Conservation (phyloP, 1,140 invertebrate genomes). For the Bombus difficillimus region DNA sequence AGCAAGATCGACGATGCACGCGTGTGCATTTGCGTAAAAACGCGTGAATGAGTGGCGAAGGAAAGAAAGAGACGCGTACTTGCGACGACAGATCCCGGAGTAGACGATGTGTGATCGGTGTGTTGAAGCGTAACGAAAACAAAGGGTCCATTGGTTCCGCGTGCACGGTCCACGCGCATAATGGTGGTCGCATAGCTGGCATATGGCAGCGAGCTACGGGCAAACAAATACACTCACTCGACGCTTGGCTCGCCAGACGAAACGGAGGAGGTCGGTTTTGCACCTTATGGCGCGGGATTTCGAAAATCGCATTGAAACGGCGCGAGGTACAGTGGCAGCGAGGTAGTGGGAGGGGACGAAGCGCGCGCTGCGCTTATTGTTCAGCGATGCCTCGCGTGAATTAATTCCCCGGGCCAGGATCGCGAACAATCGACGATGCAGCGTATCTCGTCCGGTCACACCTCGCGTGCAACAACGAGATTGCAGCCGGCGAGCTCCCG, state of each 20-base stretch:
- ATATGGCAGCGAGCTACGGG: constrained; percentile 67
- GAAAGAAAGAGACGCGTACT: background rate
- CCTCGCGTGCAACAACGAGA: constrained; percentile 70
- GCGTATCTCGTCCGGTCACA: constrained; percentile 71
- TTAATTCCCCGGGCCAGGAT: constrained; percentile 67
- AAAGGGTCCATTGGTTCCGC: constrained; percentile 70
- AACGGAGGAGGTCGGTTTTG: constrained; percentile 44
- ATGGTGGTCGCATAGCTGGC: constrained; percentile 59
- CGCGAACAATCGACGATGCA: constrained; percentile 66
- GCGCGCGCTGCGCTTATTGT: constrained; percentile 42
- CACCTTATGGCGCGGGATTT: constrained; percentile 71
- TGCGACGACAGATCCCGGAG: background rate
- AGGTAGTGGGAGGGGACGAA: too few species aligned
- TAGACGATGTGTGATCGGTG: constrained; percentile 51
- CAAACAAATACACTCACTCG: constrained; percentile 65
- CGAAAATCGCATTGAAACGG: constrained; percentile 69
- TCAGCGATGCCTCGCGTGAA: constrained; percentile 50
- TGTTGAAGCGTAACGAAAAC: constrained; percentile 73
- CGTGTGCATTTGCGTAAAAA: background rate
- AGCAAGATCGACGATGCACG: background rate
- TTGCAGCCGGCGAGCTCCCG: constrained; percentile 52
- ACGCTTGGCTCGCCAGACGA: constrained; percentile 47
- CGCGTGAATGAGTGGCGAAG: background rate
- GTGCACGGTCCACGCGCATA: constrained; percentile 59
- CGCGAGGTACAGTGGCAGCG: background rate